Conservation (phyloP, 2,888 invertebrate genomes). For the Temnothorax unifasciatus region DNA sequence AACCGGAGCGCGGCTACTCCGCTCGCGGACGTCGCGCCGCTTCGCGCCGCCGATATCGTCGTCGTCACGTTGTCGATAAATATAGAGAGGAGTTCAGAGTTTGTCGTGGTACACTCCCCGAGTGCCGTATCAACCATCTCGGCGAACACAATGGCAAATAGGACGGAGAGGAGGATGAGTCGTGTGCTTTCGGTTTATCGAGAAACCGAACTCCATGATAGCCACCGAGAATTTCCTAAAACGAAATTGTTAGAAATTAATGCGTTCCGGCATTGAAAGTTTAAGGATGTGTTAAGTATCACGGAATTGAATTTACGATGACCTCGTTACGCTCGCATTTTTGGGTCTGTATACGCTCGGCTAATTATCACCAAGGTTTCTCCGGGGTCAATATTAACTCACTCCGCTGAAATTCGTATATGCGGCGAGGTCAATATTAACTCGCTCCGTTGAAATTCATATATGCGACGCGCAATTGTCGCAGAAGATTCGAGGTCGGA, state of each 20-base stretch:
- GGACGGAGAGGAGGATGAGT: not conserved
- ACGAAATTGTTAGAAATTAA: conserved; percentile 25
- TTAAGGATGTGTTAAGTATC: conserved; percentile 8
- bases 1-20: conserved; percentile 77
- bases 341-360: not conserved
- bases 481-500: not conserved
- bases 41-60: conserved; percentile 63
- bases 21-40: conserved; percentile 62
- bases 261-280: not conserved
- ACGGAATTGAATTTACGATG: conserved; percentile 8
- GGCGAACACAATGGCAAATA: not conserved
- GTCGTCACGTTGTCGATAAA: conserved; percentile 65
- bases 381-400: conserved; percentile 8
- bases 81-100: conserved; percentile 57
- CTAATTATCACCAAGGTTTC: conserved; percentile 40
- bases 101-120: not conserved
- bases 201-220: not conserved
- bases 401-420: not conserved
- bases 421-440: not conserved
- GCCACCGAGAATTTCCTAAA: not conserved
- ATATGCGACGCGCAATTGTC: not conserved
- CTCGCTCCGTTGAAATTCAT: not conserved
- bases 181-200: not conserved
- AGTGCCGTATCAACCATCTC: not conserved
- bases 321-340: conserved; percentile 5